Base-by-base conservation (phyloP, 2,113 vertebrate genomes). In the Corynorhinus townsendii region DNA sequence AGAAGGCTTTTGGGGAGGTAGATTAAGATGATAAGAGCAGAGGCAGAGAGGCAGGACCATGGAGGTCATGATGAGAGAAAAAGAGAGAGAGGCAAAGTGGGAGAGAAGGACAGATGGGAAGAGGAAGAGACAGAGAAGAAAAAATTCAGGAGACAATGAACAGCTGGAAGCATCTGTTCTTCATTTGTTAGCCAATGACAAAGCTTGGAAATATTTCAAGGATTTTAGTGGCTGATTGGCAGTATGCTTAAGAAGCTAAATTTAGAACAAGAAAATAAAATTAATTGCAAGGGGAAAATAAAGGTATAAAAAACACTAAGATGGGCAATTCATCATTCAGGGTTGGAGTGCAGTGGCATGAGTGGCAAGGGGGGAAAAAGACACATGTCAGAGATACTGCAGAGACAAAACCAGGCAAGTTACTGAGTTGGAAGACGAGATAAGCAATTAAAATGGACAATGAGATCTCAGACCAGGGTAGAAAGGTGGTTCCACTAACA, bases 171-270 rank as follows among this genome's bases (percentile, higher is more conserved):
- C 52, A 47, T 89, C 59, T 89, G 24, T 77, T 91, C n/a, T 66
- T 86, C 54, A 69, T 64, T 52, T 90, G 30, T 80, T 59, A 62
- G 30, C n/a, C 35, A 75, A 68, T 35, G 43, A 69, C 24, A 49
- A 86, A 76, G 20, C 66, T 82, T 40, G 40, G 93, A 93, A 91
- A 71, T 71, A 59, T 10, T 93, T 22, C 43, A 82, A 95, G 47
- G 45, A 75, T 82, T 73, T 79, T 77, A 68, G 35, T n/a, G 15
- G 19, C 20, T 62, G 35, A 52, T 30, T 81, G 8, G 77, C 52
- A 45, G 79, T 40, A 5, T 59, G 22, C 38, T 87, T 56, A 64
- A 30, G 64, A 86, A 86, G 22, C 6, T 43, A 86, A 86, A 30
- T 26, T 9, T 59, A 12, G 7, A 12, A 85, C 76, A 89, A 35